phyloP scores from a whole-genome alignment of 2,113 vertebrate species.

The Lagopus leucura region DNA sequence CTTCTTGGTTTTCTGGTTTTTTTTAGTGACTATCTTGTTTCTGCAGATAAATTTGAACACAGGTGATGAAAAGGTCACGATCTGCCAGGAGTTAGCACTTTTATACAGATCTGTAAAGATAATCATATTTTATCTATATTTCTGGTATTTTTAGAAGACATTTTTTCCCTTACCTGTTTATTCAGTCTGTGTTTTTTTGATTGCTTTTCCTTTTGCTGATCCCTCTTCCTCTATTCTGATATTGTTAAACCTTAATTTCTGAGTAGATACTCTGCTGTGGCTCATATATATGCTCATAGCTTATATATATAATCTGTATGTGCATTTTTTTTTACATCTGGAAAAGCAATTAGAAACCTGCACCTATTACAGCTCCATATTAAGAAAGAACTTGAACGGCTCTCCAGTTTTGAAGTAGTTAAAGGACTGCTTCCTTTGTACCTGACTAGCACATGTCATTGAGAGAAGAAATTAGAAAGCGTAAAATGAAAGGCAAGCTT shows the following conservation, averaged over 20 bases:
- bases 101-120: neutral
- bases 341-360: neutral
- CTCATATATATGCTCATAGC: no score
- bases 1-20: neutral
- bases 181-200: neutral
- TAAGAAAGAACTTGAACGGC: neutral
- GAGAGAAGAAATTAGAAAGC: neutral
- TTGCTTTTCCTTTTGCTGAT: neutral
- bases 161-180: neutral
- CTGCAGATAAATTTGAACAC: neutral
- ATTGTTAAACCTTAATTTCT: neutral
- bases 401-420: neutral
- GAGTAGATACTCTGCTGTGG: no score
- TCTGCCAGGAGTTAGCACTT: neutral
- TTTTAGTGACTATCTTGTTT: neutral
- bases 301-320: no score
- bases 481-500: neutral
- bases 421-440: neutral
- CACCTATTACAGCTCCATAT: neutral
- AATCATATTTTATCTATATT: neutral
- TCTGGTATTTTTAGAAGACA: neutral
- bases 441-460: neutral
- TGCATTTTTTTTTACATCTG: neutral
- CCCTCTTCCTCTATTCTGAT: rapidly evolving
- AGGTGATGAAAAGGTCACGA: rapidly evolving